These are phyloP conservation scores for Neodiprion fabricii DNA, from an alignment of 1,140 invertebrate genomes.

Conservation along the genomic window DNA sequence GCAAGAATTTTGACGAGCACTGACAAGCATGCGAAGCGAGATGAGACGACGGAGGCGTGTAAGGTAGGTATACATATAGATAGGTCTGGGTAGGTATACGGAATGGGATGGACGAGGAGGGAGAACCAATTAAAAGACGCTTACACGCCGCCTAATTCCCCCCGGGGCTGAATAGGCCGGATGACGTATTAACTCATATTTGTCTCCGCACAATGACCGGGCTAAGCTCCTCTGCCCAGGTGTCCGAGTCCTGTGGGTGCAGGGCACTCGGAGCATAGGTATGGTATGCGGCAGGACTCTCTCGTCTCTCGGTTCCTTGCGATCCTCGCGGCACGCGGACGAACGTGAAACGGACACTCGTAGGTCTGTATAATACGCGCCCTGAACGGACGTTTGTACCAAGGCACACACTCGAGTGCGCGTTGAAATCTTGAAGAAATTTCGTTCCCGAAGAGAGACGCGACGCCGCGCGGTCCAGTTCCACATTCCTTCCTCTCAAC, in stretches of 20 bases:
- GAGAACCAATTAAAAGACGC: conserved; percentile 56
- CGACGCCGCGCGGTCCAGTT: conserved; percentile 51
- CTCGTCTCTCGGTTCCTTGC: conserved; percentile 26
- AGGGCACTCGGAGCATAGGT: not conserved
- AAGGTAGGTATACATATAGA: not conserved
- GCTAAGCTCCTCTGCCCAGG: conserved; percentile 52
- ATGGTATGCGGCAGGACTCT: not conserved
- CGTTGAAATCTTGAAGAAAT: not conserved
- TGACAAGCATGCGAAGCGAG: not conserved
- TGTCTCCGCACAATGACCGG: conserved; percentile 55
- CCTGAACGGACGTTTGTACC: not conserved
- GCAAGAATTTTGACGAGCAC: too few relatives aligned
- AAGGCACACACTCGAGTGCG: not conserved
- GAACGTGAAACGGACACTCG: conserved; percentile 29
- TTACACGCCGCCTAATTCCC: conserved; percentile 54
- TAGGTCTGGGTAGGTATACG: not conserved
- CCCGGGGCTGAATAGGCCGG: conserved; percentile 45
- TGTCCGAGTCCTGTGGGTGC: conserved; percentile 37
- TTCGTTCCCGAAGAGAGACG: not conserved
- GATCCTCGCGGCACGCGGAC: conserved; percentile 31
- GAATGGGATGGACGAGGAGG: not conserved
- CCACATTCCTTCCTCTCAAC: conserved; percentile 59
- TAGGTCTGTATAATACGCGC: not conserved
- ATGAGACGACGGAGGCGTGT: not conserved
- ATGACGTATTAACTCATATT: conserved; percentile 62